A percentile compares a stretch with the other conserved stretches of the same genome.
Evolutionary conservation across 2,888 invertebrate genomes (phyloP).

Genomic region (Thera obeliscata): DNA sequence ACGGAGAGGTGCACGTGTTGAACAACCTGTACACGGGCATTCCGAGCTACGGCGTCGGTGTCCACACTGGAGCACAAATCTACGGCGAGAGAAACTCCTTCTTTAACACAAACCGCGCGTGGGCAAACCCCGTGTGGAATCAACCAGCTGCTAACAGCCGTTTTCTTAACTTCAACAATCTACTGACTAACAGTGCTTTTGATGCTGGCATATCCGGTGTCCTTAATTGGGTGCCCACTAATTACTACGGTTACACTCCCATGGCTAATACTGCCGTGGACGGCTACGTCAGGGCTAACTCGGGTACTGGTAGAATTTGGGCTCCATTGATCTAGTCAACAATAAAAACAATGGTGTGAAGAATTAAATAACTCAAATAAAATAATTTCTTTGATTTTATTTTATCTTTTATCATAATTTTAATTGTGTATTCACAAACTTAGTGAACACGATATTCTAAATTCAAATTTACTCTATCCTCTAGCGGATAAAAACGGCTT

Average conservation of each 20-base stretch:
- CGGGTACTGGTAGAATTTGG: constrained; percentile 18
- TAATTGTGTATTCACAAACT: too few relatives aligned
- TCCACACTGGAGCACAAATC: constrained; percentile 16
- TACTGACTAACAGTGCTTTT: constrained; percentile 17
- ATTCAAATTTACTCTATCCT: too few relatives aligned
- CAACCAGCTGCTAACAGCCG: constrained; percentile 5
- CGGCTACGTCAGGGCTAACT: constrained; percentile 12
- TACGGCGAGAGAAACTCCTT: constrained; percentile 24
- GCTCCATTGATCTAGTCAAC: neutral
- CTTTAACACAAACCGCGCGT: constrained; percentile 19
- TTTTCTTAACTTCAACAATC: constrained; percentile 13
- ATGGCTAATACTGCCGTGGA: constrained; percentile 4
- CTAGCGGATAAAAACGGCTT: too few relatives aligned
- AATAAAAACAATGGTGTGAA: neutral
- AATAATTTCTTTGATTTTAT: too few relatives aligned
- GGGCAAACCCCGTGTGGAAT: constrained; percentile 21
- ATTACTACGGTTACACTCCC: constrained; percentile 22
- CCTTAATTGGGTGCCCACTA: constrained; percentile 14
- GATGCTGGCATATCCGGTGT: constrained; percentile 3
- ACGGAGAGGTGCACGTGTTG: constrained; percentile 26
- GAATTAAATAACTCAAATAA: too few relatives aligned
- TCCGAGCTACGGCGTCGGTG: constrained; percentile 25
- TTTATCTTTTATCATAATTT: too few relatives aligned
- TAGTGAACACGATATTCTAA: too few relatives aligned
- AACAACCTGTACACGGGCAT: constrained; percentile 30